Evolutionary conservation across 2,888 invertebrate species (phyloP), one percentile per base, ranked within the genome.

Genomic region (Drosophila tanythrix): DNA sequence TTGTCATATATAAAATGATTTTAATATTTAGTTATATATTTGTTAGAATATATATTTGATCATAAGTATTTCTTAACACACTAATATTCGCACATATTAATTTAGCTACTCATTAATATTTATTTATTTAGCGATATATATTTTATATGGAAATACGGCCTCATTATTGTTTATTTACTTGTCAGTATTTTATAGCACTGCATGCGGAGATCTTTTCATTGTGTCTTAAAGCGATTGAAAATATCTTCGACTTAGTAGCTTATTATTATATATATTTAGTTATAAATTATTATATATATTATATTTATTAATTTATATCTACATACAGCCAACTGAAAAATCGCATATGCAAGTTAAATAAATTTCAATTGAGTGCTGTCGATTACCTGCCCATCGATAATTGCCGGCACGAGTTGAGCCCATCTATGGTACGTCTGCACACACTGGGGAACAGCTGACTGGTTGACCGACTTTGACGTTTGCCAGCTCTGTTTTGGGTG

Each of bases 401-500:
- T 18, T 31, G 31, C 15, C 21, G 15, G 13, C 2, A 11, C 46
- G 46, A 46, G 43, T 43, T 43, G 21, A 21, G 11, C 21, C 11
- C 11, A 43, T 21, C 11, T 40, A 31, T 64, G 27, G 38, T 13
- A 27, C 18, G 15, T 13, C 27, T 46, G 48, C 21, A n/a, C 8
- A 25, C 18, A 33, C 13, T 31, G 31, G 8, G 29, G 31, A 70
- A 70, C 75, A 76, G 74, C 76, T 76, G 74, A 40, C 46, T 33
- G 6, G 3, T 27, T 29, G 15, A 27, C 13, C 25, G 18, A 66
- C 21, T 25, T 53, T 53, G 33, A 53, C 52, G 48, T 29, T 57
- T 40, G 51, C n/a, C 43, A 66, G 43, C 25, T 60, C 50, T 58
- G 60, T 53, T 66, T 55, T 59, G 33, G 8, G 43, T 21, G 29